Percentiles rank a stretch among this genome's conserved stretches.
These are phyloP conservation scores for Otus sunia DNA, from an alignment of 2,113 vertebrate species.

Conservation along the genomic window DNA sequence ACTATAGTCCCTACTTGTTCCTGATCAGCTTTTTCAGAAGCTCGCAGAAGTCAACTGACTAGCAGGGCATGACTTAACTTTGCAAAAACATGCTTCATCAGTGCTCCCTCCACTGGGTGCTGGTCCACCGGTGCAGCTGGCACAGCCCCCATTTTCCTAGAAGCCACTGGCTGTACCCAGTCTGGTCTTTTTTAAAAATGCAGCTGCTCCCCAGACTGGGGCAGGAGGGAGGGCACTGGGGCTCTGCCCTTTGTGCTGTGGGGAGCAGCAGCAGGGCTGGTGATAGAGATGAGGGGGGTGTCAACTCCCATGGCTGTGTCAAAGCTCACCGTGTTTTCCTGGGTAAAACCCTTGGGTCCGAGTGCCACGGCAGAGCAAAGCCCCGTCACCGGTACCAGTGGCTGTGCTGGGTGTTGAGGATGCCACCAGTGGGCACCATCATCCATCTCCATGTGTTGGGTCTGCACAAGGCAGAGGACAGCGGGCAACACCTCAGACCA, in stretches of 20 bases:
- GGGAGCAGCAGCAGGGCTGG: neutral
- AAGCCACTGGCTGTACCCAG: neutral
- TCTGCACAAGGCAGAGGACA: neutral
- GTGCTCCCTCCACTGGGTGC: neutral
- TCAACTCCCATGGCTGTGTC: neutral
- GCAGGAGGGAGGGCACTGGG: neutral
- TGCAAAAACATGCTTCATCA: neutral
- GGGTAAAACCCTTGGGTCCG: neutral
- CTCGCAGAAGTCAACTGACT: neutral
- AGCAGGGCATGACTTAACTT: neutral
- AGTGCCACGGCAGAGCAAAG: neutral
- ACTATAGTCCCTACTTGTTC: neutral
- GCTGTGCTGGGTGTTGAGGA: neutral
- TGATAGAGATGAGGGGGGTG: neutral
- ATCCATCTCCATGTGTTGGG: neutral
- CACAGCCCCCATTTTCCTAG: neutral
- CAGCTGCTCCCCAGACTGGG: neutral
- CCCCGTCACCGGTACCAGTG: accelerated
- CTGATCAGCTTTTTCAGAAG: neutral
- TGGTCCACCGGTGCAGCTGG: accelerated
- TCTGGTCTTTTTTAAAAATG: neutral
- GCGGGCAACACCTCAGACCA: neutral
- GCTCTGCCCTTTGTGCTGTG: neutral
- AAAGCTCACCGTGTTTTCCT: neutral
- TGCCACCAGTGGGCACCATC: accelerated